A percentile compares a stretch with the other conserved stretches of the same genome.
Evolutionary conservation across 2,888 invertebrate genomes (phyloP).

Genomic region (Ypsolopha scabrella): DNA sequence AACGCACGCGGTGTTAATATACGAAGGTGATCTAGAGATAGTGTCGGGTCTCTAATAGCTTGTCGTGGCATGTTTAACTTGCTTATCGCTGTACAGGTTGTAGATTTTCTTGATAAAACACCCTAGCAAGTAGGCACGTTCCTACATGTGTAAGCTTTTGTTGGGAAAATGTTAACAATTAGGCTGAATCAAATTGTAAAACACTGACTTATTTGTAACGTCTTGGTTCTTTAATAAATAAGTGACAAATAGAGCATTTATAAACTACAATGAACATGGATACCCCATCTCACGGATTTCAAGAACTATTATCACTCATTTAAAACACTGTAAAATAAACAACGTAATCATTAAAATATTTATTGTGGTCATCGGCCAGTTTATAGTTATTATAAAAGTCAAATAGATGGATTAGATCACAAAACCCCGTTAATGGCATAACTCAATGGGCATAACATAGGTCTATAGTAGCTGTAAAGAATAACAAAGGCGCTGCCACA

Average conservation of each 20-base stretch:
- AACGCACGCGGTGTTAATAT: conserved; percentile 40
- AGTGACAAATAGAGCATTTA: too few relatives aligned
- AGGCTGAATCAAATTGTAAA: too few relatives aligned
- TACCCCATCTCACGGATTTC: too few relatives aligned
- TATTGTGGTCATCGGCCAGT: too few relatives aligned
- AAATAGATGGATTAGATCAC: background rate
- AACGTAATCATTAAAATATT: too few relatives aligned
- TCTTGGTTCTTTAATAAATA: too few relatives aligned
- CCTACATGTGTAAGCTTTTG: background rate
- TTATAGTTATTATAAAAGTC: too few relatives aligned
- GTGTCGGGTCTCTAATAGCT: conserved; percentile 22
- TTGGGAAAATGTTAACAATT: background rate
- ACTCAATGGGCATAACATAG: background rate
- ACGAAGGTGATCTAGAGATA: conserved; percentile 17
- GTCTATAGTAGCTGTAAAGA: background rate
- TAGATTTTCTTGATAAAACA: conserved; percentile 25
- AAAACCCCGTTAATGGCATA: background rate
- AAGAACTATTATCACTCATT: too few relatives aligned
- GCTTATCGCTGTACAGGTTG: conserved; percentile 51
- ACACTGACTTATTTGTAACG: too few relatives aligned
- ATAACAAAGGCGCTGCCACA: conserved; percentile 16
- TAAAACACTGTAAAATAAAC: too few relatives aligned
- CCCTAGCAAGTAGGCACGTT: background rate
- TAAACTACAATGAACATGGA: too few relatives aligned
- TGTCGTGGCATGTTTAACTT: conserved; percentile 56